Conservation (phyloP, 2,797 vertebrate species). For the Tamandua tetradactyla region DNA sequence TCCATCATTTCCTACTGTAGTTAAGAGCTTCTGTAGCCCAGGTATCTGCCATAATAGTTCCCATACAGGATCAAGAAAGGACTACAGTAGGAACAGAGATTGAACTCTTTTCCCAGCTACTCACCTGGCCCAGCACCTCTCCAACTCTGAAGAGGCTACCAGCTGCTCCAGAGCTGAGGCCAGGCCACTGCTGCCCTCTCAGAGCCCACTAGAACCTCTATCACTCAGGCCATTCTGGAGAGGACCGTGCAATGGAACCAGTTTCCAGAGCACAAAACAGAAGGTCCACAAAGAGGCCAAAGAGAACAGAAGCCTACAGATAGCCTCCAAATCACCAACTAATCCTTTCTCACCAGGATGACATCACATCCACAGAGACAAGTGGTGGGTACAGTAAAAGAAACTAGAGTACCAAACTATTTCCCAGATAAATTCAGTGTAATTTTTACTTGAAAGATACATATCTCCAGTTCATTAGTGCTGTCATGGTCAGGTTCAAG, state of each 20-base stretch:
- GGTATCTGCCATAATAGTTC: neutral
- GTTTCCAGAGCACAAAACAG: neutral
- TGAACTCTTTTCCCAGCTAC: neutral
- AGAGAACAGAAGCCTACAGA: neutral
- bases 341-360: no score
- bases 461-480: no score
- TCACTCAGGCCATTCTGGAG: neutral
- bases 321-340: no score
- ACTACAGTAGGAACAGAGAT: no score
- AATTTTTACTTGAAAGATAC: no score
- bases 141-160: neutral
- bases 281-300: no score
- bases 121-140: neutral
- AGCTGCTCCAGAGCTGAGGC: neutral
- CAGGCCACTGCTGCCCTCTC: neutral
- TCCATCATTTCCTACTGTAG: neutral
- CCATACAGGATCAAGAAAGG: neutral
- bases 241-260: neutral
- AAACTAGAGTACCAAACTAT: no score
- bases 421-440: no score
- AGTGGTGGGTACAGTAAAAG: no score
- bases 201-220: neutral
- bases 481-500: no score
- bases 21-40: neutral
- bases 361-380: no score